A percentile compares a stretch with the other conserved stretches of the same genome.
Evolutionary conservation across 2,113 vertebrate species (phyloP).

Genomic region (Lanius collurio): DNA sequence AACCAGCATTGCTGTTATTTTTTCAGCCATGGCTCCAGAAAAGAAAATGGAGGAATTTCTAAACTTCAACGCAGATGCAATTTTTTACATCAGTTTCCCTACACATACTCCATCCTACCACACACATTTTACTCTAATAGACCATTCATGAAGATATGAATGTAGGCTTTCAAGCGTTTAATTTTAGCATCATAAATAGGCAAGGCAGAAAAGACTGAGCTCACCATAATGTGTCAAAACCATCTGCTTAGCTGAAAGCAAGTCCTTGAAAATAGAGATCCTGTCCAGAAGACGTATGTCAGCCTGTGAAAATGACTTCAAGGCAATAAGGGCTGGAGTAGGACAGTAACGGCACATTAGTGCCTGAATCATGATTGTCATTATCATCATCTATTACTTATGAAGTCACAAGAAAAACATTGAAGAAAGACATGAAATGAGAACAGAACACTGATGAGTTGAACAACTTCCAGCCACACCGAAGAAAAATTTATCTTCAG

Average conservation of each 20-base stretch:
- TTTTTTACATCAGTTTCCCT: not conserved
- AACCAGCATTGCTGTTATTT: not conserved
- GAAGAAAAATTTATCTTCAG: not conserved
- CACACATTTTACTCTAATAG: not conserved
- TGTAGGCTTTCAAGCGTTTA: not conserved
- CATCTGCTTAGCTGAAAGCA: not conserved
- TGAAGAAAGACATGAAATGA: not conserved
- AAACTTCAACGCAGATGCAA: not conserved
- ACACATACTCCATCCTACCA: not conserved
- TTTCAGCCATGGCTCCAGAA: not conserved
- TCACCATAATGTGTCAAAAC: not conserved
- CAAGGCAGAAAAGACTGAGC: not conserved
- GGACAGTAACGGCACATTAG: not conserved
- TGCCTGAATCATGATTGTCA: not conserved
- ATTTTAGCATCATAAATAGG: not conserved
- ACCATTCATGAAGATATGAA: not conserved
- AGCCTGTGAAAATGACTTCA: not conserved
- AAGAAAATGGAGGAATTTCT: not conserved
- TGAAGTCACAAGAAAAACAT: not conserved
- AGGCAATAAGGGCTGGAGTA: not conserved
- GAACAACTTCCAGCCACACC: not conserved
- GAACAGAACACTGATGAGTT: not conserved
- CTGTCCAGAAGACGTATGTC: not conserved
- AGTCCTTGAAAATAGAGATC: not conserved
- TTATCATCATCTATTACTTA: not conserved